Evolutionary conservation across 2,113 vertebrate species (phyloP).

Genomic region (Melanotaenia duboulayi): DNA sequence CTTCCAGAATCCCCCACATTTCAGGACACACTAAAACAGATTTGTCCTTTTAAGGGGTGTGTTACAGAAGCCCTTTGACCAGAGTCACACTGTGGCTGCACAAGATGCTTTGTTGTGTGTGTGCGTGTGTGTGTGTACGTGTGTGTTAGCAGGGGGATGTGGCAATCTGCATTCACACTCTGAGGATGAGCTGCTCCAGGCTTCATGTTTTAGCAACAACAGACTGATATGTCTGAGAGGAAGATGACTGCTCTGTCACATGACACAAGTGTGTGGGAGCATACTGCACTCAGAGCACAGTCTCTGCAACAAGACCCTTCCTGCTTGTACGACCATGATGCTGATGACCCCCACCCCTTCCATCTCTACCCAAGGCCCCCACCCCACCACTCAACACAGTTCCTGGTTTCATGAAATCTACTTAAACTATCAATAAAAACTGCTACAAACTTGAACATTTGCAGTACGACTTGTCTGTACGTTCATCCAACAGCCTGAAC

Average conservation of each 20-base stretch:
- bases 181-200: constrained; percentile 49
- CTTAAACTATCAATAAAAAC: neutral
- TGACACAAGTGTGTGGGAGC: constrained; percentile 40
- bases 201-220: constrained; percentile 19
- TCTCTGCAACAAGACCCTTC: constrained; percentile 9
- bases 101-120: constrained; percentile 15
- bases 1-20: too few relatives aligned
- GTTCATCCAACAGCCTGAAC: neutral
- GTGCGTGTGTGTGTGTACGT: too few relatives aligned
- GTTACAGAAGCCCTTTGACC: neutral
- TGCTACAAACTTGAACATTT: neutral
- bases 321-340: neutral
- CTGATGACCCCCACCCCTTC: neutral
- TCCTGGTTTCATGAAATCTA: constrained; percentile 28
- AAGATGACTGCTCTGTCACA: constrained; percentile 50
- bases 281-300: neutral
- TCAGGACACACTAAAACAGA: too few relatives aligned
- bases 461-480: neutral
- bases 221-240: constrained; percentile 37
- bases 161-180: neutral
- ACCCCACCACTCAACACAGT: neutral
- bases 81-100: constrained; percentile 1
- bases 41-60: too few relatives aligned
- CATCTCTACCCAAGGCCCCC: neutral
- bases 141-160: neutral